Conservation (phyloP, 1,140 invertebrate genomes). For the Sminthurides bifidus region DNA sequence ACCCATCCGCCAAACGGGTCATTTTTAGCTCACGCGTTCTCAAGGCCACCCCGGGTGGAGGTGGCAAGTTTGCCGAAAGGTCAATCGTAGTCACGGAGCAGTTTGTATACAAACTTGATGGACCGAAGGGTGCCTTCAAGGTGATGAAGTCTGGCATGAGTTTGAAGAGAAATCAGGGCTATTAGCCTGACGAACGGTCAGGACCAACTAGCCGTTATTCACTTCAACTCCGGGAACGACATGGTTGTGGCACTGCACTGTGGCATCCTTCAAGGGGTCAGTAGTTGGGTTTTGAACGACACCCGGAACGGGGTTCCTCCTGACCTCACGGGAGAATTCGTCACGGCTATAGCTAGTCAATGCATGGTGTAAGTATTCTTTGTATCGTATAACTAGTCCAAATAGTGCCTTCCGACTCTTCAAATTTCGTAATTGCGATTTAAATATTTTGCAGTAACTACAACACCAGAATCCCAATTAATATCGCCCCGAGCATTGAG, state of each 20-base stretch:
- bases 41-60: slow-evolving; percentile 28
- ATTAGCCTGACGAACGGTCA: slow-evolving; percentile 45
- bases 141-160: slow-evolving; percentile 69
- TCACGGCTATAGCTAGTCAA: slow-evolving; percentile 64
- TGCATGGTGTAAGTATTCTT: slow-evolving; percentile 53
- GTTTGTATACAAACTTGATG: slow-evolving; percentile 79
- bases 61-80: slow-evolving; percentile 68
- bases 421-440: slow-evolving; percentile 2
- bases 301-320: slow-evolving; percentile 39
- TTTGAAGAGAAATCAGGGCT: slow-evolving; percentile 56
- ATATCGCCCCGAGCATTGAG: slow-evolving; percentile 45
- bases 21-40: slow-evolving; percentile 29
- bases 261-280: slow-evolving; percentile 45
- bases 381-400: background rate
- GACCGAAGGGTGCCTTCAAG: slow-evolving; percentile 62
- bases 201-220: slow-evolving; percentile 82
- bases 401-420: background rate
- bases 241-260: slow-evolving; percentile 66
- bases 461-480: slow-evolving; percentile 47
- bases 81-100: slow-evolving; percentile 78
- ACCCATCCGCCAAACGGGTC: slow-evolving; percentile 46
- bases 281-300: slow-evolving; percentile 22
- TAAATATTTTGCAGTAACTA: slow-evolving; percentile 37
- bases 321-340: slow-evolving; percentile 59
- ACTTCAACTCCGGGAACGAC: slow-evolving; percentile 78